Base-by-base conservation (phyloP, 1,140 invertebrate species). In the Brachionus asplanchnoidis region DNA sequence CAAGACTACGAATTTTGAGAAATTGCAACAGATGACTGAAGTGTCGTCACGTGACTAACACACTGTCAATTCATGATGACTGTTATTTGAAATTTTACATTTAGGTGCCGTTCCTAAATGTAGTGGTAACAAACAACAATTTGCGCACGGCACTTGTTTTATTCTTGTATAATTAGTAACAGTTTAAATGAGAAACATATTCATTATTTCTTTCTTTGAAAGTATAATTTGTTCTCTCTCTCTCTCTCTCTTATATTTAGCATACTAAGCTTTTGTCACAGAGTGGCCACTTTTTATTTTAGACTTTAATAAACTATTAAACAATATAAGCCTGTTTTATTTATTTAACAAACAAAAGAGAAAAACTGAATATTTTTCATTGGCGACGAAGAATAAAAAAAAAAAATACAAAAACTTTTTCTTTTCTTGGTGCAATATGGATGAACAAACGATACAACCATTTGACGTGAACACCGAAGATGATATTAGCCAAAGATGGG, bases 31-130 rank as follows among this genome's bases (percentile, higher is more conserved):
- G 40, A 42, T 42, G 40, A 42, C 40, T 65, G 56, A 65, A 65
- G 56, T 65, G 56, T 65, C 56, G 56, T 65, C 56, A 65, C 56
- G 56, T 65, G 56, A 65, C 56, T 65, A 65, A 65, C 56, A 65
- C 11, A 26, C 56, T 65, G 23, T 65, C 23, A 65, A 17, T 8
- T 65, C 0, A 17, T 65, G 56, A 65, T 65, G 56, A 65, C 11
- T 65, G 23, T 23, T 65, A 17, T 65, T 65, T 65, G 0, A 65
- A 65, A 23, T 65, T 46, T 65, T 65, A 65, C 23, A 65, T 65
- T 65, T 65, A 65, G 56, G 56, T 65, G 56, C 56, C 56, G n/a
- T 23, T 65, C 11, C 17, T 23, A 65, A 65, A 20, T 65, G 11
- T 65, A 9, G 17, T 65, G 28, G 2, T 3, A 65, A 65, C 17